These are phyloP conservation scores for Sebastes steindachneri DNA, from an alignment of 2,797 vertebrate genomes.

Conservation along the genomic window DNA sequence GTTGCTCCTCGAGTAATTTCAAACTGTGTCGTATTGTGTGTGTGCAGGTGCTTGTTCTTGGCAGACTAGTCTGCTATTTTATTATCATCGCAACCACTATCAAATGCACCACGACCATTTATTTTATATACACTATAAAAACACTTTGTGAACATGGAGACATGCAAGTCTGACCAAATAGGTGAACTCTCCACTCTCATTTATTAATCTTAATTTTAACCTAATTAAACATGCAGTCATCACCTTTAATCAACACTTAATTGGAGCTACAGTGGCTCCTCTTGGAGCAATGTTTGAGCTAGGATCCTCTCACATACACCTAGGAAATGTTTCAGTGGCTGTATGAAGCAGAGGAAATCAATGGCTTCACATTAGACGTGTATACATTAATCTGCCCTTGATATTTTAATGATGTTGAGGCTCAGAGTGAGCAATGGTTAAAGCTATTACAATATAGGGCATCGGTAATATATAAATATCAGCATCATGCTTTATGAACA, in stretches of 20 bases:
- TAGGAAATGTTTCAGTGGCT: neutral
- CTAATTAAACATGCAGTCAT: neutral
- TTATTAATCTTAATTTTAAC: neutral
- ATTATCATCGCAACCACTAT: neutral
- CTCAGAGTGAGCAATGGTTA: neutral
- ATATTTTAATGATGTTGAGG: neutral
- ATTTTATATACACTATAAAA: neutral
- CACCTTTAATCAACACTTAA: neutral
- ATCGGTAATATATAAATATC: neutral
- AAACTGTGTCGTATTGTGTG: neutral
- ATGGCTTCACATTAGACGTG: neutral
- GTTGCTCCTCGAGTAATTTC: neutral
- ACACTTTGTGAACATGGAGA: neutral
- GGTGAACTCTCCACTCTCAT: neutral
- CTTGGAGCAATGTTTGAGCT: neutral
- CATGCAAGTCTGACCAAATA: neutral
- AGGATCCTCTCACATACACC: neutral
- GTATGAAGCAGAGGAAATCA: constrained; percentile 3
- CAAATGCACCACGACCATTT: neutral
- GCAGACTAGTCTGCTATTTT: neutral
- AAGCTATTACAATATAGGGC: neutral
- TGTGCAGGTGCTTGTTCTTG: neutral
- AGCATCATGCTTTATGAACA: neutral
- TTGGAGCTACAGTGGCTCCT: neutral
- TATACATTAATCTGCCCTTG: neutral